Evolutionary conservation across 2,797 vertebrate genomes (phyloP), one percentile per base, ranked within the genome.

Genomic region (Rachycentron canadum): DNA sequence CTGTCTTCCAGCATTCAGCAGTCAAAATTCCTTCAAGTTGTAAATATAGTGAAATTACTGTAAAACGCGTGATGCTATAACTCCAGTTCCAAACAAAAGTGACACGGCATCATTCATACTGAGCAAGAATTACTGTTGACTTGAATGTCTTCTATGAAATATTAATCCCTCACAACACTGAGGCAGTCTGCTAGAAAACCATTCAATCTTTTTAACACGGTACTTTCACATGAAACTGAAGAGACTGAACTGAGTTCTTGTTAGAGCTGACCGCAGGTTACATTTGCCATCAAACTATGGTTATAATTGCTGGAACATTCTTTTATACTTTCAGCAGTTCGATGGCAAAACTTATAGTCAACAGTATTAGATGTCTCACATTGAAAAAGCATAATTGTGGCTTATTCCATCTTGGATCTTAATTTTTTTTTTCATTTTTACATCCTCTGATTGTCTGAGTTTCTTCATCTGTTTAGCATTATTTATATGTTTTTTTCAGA

Each of bases 81-180:
- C 30, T 69, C 14, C 30, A 59, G 12, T 3, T 68, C 2, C 14
- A 61, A 26, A 32, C 16, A 28, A 53, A 30, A 66, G 7, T 41
- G 2, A 58, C 26, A 50, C n/a, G 3, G 43, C 28, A 43, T 52
- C 6, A 26, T 47, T 63, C 23, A 68, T 21, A 3, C 17, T 32
- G 58, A 60, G 21, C 7, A 66, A 38, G n/a, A 66, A 45, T 32
- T 57, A 43, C 56, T 63, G 28, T 23, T 70, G 60, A 66, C 16
- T 36, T 57, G 17, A 47, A 26, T n/a, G 41, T 47, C 16, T 21
- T 32, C 19, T 30, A 59, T 64, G 0, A 72, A 76, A 64, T 41
- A 26, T 73, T 5, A 38, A 63, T 57, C 41, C 13, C 21, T 47
- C 5, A 59, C 40, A 68, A 21, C 17, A 6, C 14, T 14, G 13